phyloP scores from a whole-genome alignment of 2,888 invertebrate species.

The Drosophila atroscutellata region DNA sequence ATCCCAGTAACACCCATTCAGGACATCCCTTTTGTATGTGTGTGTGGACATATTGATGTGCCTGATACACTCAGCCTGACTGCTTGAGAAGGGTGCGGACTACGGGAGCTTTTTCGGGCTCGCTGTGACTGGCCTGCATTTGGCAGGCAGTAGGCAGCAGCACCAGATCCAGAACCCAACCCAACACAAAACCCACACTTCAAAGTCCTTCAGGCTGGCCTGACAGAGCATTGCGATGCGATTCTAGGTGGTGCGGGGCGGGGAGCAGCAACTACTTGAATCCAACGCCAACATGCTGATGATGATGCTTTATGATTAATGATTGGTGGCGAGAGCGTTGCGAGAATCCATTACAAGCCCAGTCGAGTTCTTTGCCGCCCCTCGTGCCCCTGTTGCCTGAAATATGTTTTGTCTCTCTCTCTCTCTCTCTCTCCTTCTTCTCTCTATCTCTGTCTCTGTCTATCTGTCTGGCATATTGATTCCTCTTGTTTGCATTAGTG shows the following conservation, averaged over 20 bases:
- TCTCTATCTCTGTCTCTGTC: neutral
- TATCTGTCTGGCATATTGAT: constrained; percentile 64
- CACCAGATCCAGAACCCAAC: constrained; percentile 10
- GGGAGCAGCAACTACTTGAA: constrained; percentile 27
- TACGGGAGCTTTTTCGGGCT: constrained; percentile 19
- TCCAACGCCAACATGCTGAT: constrained; percentile 61
- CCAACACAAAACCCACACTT: constrained; percentile 15
- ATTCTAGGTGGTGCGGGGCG: neutral
- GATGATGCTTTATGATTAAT: constrained; percentile 78
- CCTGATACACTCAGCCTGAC: constrained; percentile 47
- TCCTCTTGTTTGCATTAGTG: constrained; percentile 74
- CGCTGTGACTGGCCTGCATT: constrained; percentile 42
- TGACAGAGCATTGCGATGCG: neutral
- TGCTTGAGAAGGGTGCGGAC: constrained; percentile 36
- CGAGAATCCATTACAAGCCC: constrained; percentile 27
- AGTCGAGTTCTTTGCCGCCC: neutral
- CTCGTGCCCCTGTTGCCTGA: constrained; percentile 5
- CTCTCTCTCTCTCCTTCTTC: neutral
- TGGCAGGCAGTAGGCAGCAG: constrained; percentile 38
- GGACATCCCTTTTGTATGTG: constrained; percentile 23
- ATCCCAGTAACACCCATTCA: constrained; percentile 36
- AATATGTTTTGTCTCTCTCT: constrained; percentile 27
- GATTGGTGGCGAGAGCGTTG: constrained; percentile 62
- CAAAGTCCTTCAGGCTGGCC: constrained; percentile 33
- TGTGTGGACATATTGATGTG: constrained; percentile 71